phyloP scores from a whole-genome alignment of 2,888 invertebrate genomes.

The Crocallis elinguaria region DNA sequence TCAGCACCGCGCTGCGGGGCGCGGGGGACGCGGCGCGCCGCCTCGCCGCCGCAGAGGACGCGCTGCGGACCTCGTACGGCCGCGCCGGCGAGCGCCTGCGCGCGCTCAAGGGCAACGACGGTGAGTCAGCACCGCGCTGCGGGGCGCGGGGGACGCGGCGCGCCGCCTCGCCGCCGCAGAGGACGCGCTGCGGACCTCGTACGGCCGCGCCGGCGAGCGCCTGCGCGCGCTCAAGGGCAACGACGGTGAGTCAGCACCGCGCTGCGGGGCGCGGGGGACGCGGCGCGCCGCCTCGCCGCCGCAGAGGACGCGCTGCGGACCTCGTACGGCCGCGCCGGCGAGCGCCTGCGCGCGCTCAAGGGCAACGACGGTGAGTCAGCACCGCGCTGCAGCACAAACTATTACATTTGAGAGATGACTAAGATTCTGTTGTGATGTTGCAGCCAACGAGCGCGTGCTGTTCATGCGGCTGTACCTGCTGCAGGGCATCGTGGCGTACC shows the following conservation, averaged over 20 bases:
- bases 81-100: constrained; percentile 59
- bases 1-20: constrained; percentile 86
- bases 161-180: constrained; percentile 88
- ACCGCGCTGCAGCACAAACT: not conserved
- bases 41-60: constrained; percentile 87
- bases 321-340: constrained; percentile 77
- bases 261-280: constrained; percentile 69
- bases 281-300: constrained; percentile 86
- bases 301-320: constrained; percentile 88
- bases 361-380: constrained; percentile 69
- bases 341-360: constrained; percentile 64
- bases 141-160: constrained; percentile 82
- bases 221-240: constrained; percentile 68
- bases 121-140: constrained; percentile 53
- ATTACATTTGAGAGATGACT: not conserved
- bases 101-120: constrained; percentile 67
- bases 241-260: constrained; percentile 62
- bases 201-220: constrained; percentile 73
- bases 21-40: constrained; percentile 88
- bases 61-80: constrained; percentile 86
- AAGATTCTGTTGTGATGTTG: constrained; percentile 12
- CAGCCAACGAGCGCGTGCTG: constrained; percentile 89
- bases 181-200: constrained; percentile 84
- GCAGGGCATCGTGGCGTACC: constrained; percentile 91
- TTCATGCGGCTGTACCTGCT: constrained; percentile 91